A percentile compares a stretch with the other conserved stretches of the same genome.
Conservation (phyloP, 2,113 vertebrate genomes). For the Chamaetylas fuelleborni region DNA sequence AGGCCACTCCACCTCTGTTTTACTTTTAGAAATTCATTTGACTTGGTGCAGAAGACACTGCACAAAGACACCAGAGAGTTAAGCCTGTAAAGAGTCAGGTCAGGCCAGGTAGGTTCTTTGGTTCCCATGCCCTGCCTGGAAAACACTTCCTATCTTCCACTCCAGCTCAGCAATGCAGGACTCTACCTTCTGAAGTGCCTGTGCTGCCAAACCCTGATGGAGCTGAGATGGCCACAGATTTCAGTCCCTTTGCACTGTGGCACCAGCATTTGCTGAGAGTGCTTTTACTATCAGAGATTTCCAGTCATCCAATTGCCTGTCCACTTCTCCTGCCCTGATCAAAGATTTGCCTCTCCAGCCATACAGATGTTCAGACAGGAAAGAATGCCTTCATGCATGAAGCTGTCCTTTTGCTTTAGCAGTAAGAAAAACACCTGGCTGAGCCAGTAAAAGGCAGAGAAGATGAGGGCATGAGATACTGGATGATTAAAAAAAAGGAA, state of each 20-base stretch:
- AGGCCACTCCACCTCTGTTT: background rate
- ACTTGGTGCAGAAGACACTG: background rate
- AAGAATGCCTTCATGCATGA: accelerated
- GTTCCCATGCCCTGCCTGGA: background rate
- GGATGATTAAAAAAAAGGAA: background rate
- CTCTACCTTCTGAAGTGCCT: background rate
- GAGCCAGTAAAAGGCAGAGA: background rate
- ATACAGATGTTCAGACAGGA: background rate
- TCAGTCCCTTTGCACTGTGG: background rate
- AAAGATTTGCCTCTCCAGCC: background rate
- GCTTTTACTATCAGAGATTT: background rate
- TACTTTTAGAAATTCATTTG: background rate
- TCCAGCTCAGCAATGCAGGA: background rate
- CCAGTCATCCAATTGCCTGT: background rate
- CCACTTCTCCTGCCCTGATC: background rate
- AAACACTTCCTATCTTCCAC: background rate
- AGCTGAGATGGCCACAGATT: background rate
- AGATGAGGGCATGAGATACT: background rate
- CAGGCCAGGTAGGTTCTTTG: background rate
- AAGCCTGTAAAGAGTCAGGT: background rate
- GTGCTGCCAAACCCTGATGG: background rate
- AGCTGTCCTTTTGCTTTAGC: background rate
- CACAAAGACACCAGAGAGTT: background rate
- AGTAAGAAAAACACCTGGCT: background rate
- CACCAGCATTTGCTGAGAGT: background rate